A percentile compares a stretch with the other conserved stretches of the same genome.
Evolutionary conservation across 2,113 vertebrate species (phyloP).

Genomic region (Patagioenas fasciata): DNA sequence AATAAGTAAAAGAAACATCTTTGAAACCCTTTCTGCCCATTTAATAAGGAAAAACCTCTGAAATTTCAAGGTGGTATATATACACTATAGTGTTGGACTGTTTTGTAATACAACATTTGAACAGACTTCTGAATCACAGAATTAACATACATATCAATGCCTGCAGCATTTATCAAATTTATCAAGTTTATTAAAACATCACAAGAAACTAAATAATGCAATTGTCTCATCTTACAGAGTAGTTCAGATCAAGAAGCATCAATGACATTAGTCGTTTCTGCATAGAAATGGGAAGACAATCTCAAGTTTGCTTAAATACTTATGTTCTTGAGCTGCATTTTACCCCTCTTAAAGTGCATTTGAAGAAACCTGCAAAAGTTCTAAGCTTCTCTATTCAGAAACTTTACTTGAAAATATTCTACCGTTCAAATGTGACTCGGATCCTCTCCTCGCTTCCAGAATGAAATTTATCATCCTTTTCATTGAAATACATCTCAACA

Average conservation of each 20-base stretch:
- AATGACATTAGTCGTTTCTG: not conserved
- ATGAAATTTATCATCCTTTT: conserved; percentile 97
- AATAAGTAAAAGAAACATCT: not conserved
- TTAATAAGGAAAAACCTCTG: not conserved
- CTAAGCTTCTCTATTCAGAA: not conserved
- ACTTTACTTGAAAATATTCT: not conserved
- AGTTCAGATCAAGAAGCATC: not conserved
- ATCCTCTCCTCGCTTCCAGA: conserved; percentile 96
- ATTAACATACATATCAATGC: not conserved
- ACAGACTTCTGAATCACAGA: not conserved
- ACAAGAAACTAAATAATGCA: not conserved
- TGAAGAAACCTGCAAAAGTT: not conserved
- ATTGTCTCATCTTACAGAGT: not conserved
- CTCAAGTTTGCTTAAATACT: not conserved
- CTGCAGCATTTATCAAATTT: not conserved
- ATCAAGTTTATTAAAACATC: not conserved
- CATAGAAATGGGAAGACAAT: not conserved
- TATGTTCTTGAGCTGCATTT: not conserved
- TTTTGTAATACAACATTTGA: not conserved
- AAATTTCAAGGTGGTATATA: not conserved
- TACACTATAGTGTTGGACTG: not conserved
- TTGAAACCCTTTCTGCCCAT: not conserved
- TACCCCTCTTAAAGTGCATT: not conserved
- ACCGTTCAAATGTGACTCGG: conserved; percentile 96
- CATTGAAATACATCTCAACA: conserved; percentile 98